phyloP scores from a whole-genome alignment of 2,888 invertebrate species.

The Tuta absoluta region DNA sequence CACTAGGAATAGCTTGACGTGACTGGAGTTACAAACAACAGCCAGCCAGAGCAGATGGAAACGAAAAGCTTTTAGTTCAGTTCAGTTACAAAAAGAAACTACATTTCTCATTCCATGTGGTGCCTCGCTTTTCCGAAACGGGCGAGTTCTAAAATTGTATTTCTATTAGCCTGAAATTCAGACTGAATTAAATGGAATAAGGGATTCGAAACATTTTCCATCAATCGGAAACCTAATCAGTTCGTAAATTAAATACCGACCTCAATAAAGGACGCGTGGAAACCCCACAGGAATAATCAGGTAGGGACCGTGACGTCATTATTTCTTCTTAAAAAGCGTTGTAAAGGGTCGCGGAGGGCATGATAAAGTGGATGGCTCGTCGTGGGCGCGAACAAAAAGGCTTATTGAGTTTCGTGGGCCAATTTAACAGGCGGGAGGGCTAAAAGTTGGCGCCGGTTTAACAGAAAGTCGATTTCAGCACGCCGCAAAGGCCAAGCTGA shows the following conservation, averaged over 20 bases:
- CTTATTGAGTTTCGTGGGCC: constrained; percentile 61
- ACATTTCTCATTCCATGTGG: constrained; percentile 13
- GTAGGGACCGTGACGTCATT: constrained; percentile 56
- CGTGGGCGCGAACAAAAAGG: constrained; percentile 59
- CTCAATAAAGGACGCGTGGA: background rate
- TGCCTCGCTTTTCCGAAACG: background rate
- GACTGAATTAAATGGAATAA: background rate
- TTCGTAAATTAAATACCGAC: constrained; percentile 9
- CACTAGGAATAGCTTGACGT: constrained; percentile 59
- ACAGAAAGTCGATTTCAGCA: constrained; percentile 39
- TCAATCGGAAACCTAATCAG: constrained; percentile 7
- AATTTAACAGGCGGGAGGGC: constrained; percentile 50
- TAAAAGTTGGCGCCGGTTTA: constrained; percentile 45
- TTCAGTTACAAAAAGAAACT: constrained; percentile 7
- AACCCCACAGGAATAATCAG: constrained; percentile 36
- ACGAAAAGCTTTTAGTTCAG: constrained; percentile 16
- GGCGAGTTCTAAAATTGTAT: background rate
- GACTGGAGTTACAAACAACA: constrained; percentile 54
- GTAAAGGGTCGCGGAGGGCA: constrained; percentile 51
- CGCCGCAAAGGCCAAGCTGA: constrained; percentile 28
- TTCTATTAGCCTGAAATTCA: background rate
- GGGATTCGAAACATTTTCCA: background rate
- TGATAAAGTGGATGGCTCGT: constrained; percentile 61
- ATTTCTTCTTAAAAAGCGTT: constrained; percentile 60
- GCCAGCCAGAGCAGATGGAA: constrained; percentile 12